Percentiles rank a stretch among this genome's conserved stretches.
Evolutionary conservation across 2,888 invertebrate genomes (phyloP).

Genomic region (Phengaris arion): DNA sequence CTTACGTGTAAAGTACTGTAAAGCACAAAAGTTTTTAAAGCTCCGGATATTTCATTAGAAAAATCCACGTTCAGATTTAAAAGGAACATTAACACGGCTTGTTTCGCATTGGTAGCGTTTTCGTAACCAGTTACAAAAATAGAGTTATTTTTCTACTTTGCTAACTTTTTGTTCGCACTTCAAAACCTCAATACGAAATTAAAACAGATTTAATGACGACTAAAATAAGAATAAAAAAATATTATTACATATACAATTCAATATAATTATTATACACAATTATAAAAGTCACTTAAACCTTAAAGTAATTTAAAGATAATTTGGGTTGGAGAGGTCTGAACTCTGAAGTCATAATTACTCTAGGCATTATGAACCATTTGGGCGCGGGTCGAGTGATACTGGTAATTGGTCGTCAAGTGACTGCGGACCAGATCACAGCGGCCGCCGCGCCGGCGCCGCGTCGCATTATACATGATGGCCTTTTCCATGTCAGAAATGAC

Average conservation of each 20-base stretch:
- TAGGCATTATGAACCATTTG: slow-evolving; percentile 78
- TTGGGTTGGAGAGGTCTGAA: slow-evolving; percentile 54
- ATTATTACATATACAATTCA: slow-evolving; percentile 5
- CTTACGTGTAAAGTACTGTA: no score
- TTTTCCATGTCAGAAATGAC: slow-evolving; percentile 80
- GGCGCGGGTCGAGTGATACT: slow-evolving; percentile 70
- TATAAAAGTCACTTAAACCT: slow-evolving; percentile 45
- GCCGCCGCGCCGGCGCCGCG: slow-evolving; percentile 71
- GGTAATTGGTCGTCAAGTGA: slow-evolving; percentile 76
- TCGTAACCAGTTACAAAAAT: no score
- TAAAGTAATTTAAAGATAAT: slow-evolving; percentile 60
- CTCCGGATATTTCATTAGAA: no score
- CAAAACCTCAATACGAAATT: background rate
- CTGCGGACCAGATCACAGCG: slow-evolving; percentile 62
- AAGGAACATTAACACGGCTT: no score
- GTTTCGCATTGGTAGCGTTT: no score
- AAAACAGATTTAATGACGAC: background rate
- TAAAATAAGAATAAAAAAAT: slow-evolving; percentile 3
- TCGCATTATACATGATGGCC: slow-evolving; percentile 77
- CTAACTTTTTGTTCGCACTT: background rate
- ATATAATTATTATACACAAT: slow-evolving; percentile 25
- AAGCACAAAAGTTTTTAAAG: no score
- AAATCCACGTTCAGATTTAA: no score
- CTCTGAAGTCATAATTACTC: slow-evolving; percentile 76
- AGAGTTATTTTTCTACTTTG: no score